Evolutionary conservation across 2,113 vertebrate species (phyloP), one percentile per base, ranked within the genome.

Genomic region (Zosterops lateralis): DNA sequence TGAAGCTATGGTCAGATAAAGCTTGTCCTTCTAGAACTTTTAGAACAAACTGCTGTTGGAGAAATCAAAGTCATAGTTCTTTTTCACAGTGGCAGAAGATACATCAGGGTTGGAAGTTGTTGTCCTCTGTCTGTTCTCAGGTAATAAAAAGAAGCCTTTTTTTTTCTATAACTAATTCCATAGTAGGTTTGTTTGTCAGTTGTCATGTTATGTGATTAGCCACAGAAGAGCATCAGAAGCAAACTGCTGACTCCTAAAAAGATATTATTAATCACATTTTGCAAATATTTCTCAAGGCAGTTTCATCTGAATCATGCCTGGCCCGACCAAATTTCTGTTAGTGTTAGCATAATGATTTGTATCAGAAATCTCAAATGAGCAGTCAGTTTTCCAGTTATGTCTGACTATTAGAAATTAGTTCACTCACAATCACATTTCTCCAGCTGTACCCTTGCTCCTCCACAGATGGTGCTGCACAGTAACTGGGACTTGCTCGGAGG

Each of bases 351-450:
- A 44, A 75, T 19, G 15, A 72, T 65, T 79, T 60, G 17, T 32
- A 31, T 51, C 15, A 76, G 13, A 89, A 91, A 67, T 70, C 38
- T 61, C 36, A 83, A 76, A 73, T 17, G 18, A 65, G 22, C n/a
- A 81, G 20, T 24, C 4, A 44, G 2, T 42, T 73, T 73, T 51
- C 60, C 25, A 40, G 60, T 60, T 36, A 44, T 22, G 3, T 14
- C 38, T 68, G 44, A 61, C 17, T 73, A 0, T 1, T 12, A 44
- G 60, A 25, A 12, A 19, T 21, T 14, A 7, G 9, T 45, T 44
- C 32, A 98, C 98, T 98, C 96, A 99, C 99, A 38, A 97, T 44
- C 18, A 95, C 22, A 7, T 98, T 98, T 45, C 94, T 98, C 98
- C 98, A 99, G 56, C 97, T 98, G 12, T 96, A 98, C 10, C 57